These are phyloP conservation scores for Cheilosia soror DNA, from an alignment of 2,888 invertebrate genomes.

Conservation along the genomic window DNA sequence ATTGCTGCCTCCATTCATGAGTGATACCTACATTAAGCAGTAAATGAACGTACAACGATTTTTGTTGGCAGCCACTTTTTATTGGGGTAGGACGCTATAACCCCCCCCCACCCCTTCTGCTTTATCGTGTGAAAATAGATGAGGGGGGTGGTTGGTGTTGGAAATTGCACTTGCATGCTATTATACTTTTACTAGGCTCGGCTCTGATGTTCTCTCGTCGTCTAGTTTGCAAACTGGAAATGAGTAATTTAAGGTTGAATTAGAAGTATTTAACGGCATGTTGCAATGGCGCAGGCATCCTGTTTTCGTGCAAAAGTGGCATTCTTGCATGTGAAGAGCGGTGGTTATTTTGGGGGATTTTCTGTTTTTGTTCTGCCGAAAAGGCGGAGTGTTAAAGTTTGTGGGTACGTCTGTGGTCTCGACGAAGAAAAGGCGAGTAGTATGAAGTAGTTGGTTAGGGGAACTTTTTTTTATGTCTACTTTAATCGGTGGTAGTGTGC, in stretches of 20 bases:
- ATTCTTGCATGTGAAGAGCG: constrained; percentile 12
- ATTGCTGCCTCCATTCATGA: constrained; percentile 71
- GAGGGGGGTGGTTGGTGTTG: not conserved
- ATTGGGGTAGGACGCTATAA: not conserved
- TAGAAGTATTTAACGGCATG: constrained; percentile 75
- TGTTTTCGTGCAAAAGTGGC: constrained; percentile 62
- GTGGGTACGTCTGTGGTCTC: constrained; percentile 3
- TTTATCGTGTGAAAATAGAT: constrained; percentile 37
- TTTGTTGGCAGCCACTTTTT: constrained; percentile 61
- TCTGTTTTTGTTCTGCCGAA: not conserved
- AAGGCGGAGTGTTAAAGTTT: constrained; percentile 11
- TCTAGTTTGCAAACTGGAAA: constrained; percentile 56
- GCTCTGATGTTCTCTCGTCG: constrained; percentile 28
- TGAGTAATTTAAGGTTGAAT: constrained; percentile 74
- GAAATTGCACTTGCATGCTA: constrained; percentile 58
- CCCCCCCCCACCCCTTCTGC: constrained; percentile 3
- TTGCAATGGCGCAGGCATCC: constrained; percentile 60
- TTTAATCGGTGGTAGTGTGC: no score
- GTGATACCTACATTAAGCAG: constrained; percentile 72
- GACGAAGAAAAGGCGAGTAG: constrained; percentile 7
- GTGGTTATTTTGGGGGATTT: constrained; percentile 33
- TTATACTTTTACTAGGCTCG: constrained; percentile 13
- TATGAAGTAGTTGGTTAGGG: constrained; percentile 6
- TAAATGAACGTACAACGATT: constrained; percentile 74
- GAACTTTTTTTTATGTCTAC: not conserved